Evolutionary conservation across 2,113 vertebrate genomes (phyloP), one percentile per base, ranked within the genome.

Genomic region (Toxotes jaculatrix): DNA sequence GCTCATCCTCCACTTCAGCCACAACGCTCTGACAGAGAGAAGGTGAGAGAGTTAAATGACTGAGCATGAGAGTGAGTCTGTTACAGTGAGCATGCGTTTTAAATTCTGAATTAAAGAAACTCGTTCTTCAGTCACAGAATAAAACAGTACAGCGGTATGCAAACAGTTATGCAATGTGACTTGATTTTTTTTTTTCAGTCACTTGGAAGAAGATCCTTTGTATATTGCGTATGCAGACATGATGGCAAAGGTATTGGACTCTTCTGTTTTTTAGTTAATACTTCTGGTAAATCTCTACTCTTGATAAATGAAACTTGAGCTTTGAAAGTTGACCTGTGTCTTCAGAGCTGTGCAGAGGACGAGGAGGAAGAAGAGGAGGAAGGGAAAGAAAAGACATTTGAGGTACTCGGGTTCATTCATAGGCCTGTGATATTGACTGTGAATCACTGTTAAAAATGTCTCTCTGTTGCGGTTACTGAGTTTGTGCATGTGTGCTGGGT

Each of bases 161-260:
- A 23, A 3, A 53, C 19, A 55, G 5, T 63, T 17, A 71, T 27
- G 16, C 19, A 40, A 7, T 61, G 2, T 73, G 45, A 78, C 8
- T 23, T 76, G 0, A 6, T 11, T 73, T 82, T 78, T 8, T 8
- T 31, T 74, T 74, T 82, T 93, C 89, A 99, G 98, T 93, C 88
- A 96, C 91, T 90, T 97, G 92, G 97, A 98, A 89, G 95, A 96
- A 62, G 98, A 99, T 88, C 96, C 96, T 80, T 94, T 99, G 77
- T 99, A 99, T 79, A 97, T 97, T 66, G 97, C 98, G 3, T 99
- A 99, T 88, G 97, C 97, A 74, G 97, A 98, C 88, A 98, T 99
- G 98, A 99, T 99, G 98, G 98, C 97, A 93, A 99, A 99, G 97
- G 98, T 99, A 96, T 11, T 19, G 10, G 0, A 38, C 72, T 67